Conservation (phyloP, 2,888 invertebrate species). For the Exephanes ischioxanthus region DNA sequence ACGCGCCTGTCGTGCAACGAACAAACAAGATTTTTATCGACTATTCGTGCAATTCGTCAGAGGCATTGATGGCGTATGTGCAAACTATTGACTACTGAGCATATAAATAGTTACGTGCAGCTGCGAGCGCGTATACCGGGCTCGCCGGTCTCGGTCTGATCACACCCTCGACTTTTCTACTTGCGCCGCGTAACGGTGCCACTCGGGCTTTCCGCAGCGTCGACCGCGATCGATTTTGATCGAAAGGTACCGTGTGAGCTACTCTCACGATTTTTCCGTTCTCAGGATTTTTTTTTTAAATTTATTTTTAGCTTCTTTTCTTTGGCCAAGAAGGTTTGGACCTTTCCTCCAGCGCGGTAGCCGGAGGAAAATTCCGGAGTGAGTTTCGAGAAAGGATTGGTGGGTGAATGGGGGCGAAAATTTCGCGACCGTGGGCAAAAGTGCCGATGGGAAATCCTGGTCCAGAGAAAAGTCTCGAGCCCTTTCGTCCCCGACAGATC, state of each 20-base stretch:
- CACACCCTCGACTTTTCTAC: constrained; percentile 50
- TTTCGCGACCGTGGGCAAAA: constrained; percentile 28
- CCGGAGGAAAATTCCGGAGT: constrained; percentile 19
- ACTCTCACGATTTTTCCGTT: constrained; percentile 29
- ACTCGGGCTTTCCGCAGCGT: constrained; percentile 13
- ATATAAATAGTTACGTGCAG: constrained; percentile 13
- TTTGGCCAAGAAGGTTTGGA: background rate
- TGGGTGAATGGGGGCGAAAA: constrained; percentile 8
- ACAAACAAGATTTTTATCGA: constrained; percentile 44
- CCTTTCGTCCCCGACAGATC: constrained; percentile 9
- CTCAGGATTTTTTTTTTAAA: background rate
- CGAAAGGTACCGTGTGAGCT: constrained; percentile 20
- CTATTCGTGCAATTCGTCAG: constrained; percentile 21
- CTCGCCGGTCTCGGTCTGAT: constrained; percentile 23
- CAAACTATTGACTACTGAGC: constrained; percentile 3
- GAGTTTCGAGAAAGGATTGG: constrained; percentile 13
- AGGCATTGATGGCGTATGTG: constrained; percentile 16
- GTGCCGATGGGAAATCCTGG: constrained; percentile 38
- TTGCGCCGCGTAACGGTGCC: constrained; percentile 22
- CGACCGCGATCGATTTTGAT: constrained; percentile 27
- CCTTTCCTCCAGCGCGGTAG: background rate
- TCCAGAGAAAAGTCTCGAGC: constrained; percentile 31
- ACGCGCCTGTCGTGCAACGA: constrained; percentile 25
- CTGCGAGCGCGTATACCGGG: background rate
- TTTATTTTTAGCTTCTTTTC: constrained; percentile 3